Base-by-base conservation (phyloP, 2,797 vertebrate genomes). In the Protonibea diacanthus region DNA sequence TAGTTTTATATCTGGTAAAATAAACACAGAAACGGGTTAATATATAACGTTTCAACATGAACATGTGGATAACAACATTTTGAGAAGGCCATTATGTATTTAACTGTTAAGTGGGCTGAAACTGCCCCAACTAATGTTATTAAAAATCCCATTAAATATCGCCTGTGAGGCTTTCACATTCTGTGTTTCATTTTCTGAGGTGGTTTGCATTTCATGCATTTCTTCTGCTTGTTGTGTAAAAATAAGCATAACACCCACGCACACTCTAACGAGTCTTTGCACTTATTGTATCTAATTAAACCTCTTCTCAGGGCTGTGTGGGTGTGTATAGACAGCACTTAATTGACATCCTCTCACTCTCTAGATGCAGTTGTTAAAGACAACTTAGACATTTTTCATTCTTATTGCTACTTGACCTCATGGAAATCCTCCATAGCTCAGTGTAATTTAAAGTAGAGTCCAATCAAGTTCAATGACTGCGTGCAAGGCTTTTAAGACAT, bases 81-180 rank as follows among this genome's bases (percentile, higher is more conserved):
- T 49, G 42, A 65, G 1, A 48, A 23, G 42, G 21, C 38, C 13
- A 27, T 60, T 23, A 29, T 66, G 55, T 56, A 6, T 49, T 23
- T 27, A 60, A 71, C 52, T 74, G 52, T 65, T 59, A 14, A 61
- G 4, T 67, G 8, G 13, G 23, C 4, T 68, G 3, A 72, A 66
- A 67, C 15, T 38, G 40, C n/a, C 17, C n/a, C 21, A 40, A 68
- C 1, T 47, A 21, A 53, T 74, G 25, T 82, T 47, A 48, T 47
- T 60, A 56, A 18, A 72, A 71, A 53, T 53, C 7, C 2, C n/a
- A 83, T 57, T 74, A 78, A 78, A 83, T 15, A 49, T 8, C 29
- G 17, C 51, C 21, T 61, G 42, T 15, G 14, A 59, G 8, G 1
- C 17, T 21, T 23, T 56, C 45, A 52, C 7, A 23, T 64, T 27